Conservation (phyloP, 1,140 invertebrate species). For the Scylla paramamosain region DNA sequence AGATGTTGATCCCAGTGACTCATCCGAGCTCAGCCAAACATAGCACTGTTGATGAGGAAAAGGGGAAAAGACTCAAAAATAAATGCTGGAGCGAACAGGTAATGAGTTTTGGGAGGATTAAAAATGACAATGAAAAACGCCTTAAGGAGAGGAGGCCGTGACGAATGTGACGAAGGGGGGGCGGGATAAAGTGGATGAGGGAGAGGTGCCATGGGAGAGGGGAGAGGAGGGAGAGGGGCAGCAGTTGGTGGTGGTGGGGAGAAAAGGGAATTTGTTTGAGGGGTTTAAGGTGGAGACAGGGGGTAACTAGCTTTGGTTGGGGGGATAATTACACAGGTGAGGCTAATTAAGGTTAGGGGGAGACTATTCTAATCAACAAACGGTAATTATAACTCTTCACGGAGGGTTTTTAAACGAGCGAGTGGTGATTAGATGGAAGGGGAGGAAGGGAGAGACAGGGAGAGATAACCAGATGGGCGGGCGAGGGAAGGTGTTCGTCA, state of each 20-base stretch:
- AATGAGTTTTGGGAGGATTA: not conserved
- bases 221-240: too few species aligned
- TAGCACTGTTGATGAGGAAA: not conserved
- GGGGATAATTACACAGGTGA: not conserved
- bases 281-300: not conserved
- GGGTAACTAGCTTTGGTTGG: not conserved
- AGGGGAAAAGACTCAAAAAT: not conserved
- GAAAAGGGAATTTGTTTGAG: not conserved
- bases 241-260: not conserved
- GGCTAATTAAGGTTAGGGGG: constrained; percentile 18
- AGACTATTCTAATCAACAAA: constrained; percentile 16
- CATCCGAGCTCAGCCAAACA: not conserved
- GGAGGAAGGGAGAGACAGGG: not conserved
- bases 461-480: constrained; percentile 35
- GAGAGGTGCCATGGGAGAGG: not conserved
- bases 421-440: constrained; percentile 13
- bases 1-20: not conserved
- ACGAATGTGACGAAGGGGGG: not conserved
- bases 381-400: constrained; percentile 15
- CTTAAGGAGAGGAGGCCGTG: not conserved
- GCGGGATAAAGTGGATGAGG: not conserved
- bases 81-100: not conserved
- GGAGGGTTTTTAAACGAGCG: not conserved
- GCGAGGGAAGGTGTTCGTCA: constrained; percentile 29
- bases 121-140: not conserved